Percentiles rank a stretch among this genome's conserved stretches.
These are phyloP conservation scores for Hymenopus coronatus DNA, from an alignment of 2,888 invertebrate species.

Conservation along the genomic window DNA sequence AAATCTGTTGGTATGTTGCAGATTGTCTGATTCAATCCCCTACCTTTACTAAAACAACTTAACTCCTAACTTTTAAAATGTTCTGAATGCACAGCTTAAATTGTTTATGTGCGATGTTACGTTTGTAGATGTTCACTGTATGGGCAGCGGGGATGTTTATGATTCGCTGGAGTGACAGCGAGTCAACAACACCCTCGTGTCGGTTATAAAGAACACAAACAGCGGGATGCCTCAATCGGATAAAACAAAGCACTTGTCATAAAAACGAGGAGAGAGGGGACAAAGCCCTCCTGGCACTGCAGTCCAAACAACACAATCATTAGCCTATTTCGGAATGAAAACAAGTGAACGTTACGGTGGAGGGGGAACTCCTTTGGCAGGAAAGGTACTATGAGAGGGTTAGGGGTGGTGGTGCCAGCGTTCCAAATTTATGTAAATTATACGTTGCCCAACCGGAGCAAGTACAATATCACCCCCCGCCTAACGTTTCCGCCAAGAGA, in stretches of 20 bases:
- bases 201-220: neutral
- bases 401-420: neutral
- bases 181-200: neutral
- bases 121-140: no score
- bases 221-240: neutral
- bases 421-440: constrained; percentile 5
- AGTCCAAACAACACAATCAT: neutral
- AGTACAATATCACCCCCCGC: neutral
- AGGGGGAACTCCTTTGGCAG: neutral
- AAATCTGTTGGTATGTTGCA: no score
- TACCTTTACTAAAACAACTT: no score
- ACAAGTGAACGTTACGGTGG: neutral
- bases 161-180: neutral
- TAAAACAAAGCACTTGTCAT: neutral
- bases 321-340: neutral
- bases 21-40: no score
- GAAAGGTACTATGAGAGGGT: neutral
- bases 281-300: neutral
- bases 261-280: neutral
- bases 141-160: no score
- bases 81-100: no score
- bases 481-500: neutral
- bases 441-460: neutral
- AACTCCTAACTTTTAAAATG: no score
- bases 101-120: no score